Evolutionary conservation across 2,888 invertebrate species (phyloP), one percentile per base, ranked within the genome.

Genomic region (Gryllus longicercus): DNA sequence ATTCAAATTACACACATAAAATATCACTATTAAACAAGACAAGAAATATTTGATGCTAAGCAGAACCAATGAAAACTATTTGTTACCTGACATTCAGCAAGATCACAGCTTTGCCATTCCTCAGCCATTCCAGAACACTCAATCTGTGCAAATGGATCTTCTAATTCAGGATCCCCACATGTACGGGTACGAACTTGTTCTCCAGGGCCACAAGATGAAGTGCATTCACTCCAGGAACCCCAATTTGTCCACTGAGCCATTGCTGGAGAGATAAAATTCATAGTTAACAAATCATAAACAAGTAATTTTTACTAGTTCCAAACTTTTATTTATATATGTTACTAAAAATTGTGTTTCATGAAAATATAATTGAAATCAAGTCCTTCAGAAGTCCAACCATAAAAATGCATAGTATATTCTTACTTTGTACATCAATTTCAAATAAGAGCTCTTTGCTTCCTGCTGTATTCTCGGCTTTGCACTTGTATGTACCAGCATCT

Each of bases 401-500:
- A 38, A 38, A 38, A 38, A 38, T 38, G 5, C 38, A 38, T 25
- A 12, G 14, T 51, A 38, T 5, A 38, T 8, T 38, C 81, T 82
- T 82, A 83, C 83, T 83, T 80, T 81, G 79, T 16, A 84, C 82
- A 38, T 80, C 76, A n/a, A 84, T 82, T 77, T 83, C 75, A 78
- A 84, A 84, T 50, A 78, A 75, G 14, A 84, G 82, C 51, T 84
- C 82, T 18, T 83, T 83, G 5, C 83, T 82, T 16, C 92, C 92
- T 0, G 88, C 89, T 2, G 85, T 84, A 85, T 91, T 92, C 83
- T 89, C 88, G 0, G 90, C 92, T 16, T 89, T 87, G 84, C 92
- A 92, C 51, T 88, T 87, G 86, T 92, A 92, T 82, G 89, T 88
- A 0, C 91, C 92, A 18, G 90, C 89, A 85, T 91, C 89, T 25